These are phyloP conservation scores for Drusus annulatus DNA, from an alignment of 1,140 invertebrate genomes.

Conservation along the genomic window DNA sequence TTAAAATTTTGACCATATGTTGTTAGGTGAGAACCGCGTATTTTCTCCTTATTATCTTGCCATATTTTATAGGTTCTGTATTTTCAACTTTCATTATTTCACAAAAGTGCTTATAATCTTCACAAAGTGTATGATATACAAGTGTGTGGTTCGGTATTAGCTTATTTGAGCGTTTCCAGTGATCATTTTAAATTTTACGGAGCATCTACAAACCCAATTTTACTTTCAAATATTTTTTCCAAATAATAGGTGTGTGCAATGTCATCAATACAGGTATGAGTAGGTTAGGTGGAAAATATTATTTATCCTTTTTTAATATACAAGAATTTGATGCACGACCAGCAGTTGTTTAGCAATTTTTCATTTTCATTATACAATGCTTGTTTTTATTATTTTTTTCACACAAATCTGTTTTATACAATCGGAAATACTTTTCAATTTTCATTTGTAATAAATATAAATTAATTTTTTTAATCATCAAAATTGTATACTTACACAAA, in stretches of 20 bases:
- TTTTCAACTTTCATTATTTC: conserved; percentile 50
- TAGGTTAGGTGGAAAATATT: conserved; percentile 33
- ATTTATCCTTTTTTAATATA: conserved; percentile 9
- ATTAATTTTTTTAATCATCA: too few species aligned
- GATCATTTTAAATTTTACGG: background rate
- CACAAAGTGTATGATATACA: background rate
- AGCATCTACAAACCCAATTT: background rate
- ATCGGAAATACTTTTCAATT: too few species aligned
- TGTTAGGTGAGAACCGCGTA: conserved; percentile 32
- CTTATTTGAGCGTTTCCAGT: conserved; percentile 3
- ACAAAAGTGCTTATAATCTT: conserved; percentile 21
- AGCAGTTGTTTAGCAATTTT: background rate
- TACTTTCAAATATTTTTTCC: conserved; percentile 41
- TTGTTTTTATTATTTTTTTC: conserved; percentile 2
- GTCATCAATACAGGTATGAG: conserved; percentile 46
- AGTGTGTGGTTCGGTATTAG: background rate
- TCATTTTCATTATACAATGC: background rate
- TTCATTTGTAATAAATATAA: too few species aligned
- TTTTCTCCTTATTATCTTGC: conserved; percentile 40
- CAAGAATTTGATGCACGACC: background rate
- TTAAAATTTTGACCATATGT: conserved; percentile 41
- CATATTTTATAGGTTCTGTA: conserved; percentile 51
- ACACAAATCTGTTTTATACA: too few species aligned
- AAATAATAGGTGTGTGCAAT: conserved; percentile 42
- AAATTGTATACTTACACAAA: too few species aligned